phyloP scores from a whole-genome alignment of 2,888 invertebrate genomes.

The Dione vanillae region DNA sequence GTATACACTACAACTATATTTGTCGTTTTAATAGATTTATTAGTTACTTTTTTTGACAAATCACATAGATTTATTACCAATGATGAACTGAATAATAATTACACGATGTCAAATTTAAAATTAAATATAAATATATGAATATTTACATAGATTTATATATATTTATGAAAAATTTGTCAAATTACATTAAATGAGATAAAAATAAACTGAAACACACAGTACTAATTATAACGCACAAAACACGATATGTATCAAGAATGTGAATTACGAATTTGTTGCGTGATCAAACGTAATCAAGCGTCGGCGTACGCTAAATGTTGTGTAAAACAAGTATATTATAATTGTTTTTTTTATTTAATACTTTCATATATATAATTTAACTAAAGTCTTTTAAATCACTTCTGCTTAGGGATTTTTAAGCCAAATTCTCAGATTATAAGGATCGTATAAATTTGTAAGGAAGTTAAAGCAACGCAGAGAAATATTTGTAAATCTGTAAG shows the following conservation, averaged over 20 bases:
- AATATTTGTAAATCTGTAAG: too few relatives aligned
- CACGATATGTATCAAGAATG: constrained; percentile 16
- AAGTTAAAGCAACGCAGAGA: too few relatives aligned
- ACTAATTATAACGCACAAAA: constrained; percentile 7
- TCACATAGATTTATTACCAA: too few relatives aligned
- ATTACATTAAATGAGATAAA: constrained; percentile 1
- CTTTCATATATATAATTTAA: neutral
- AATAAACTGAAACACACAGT: neutral
- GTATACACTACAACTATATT: too few relatives aligned
- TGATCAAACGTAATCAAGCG: constrained; percentile 3
- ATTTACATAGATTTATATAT: too few relatives aligned
- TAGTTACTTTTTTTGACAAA: too few relatives aligned
- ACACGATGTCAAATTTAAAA: too few relatives aligned
- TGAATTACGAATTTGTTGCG: constrained; percentile 24
- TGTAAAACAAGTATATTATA: constrained; percentile 36
- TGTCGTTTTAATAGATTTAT: too few relatives aligned
- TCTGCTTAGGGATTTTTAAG: neutral
- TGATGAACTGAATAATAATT: too few relatives aligned
- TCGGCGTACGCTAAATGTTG: constrained; percentile 31
- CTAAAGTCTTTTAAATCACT: neutral
- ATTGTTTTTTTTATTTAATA: constrained; percentile 20
- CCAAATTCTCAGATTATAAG: neutral
- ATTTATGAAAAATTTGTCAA: too few relatives aligned
- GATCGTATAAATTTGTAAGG: neutral
- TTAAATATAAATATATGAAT: too few relatives aligned